Percentiles rank a stretch among this genome's conserved stretches.
Evolutionary conservation across 92 coral and sea anemone species (phyloP).

Genomic region (Zoanthus solanderi): DNA sequence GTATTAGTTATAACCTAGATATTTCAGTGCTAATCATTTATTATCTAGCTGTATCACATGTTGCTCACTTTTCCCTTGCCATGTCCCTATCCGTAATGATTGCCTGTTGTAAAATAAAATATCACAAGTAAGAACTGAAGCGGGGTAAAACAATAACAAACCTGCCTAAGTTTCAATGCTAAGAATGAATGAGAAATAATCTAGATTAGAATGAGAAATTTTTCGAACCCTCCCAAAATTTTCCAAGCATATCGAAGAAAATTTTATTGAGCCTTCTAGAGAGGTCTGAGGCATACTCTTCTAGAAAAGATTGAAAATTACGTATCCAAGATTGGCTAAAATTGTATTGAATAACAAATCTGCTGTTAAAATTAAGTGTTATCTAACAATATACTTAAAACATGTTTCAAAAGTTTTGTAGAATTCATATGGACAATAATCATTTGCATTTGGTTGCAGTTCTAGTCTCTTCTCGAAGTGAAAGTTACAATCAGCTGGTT

Average conservation of each 20-base stretch:
- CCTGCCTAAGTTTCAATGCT: neutral
- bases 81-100: constrained; percentile 96
- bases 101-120: constrained; percentile 55
- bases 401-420: constrained; percentile 3
- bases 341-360: neutral
- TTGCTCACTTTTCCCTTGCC: constrained; percentile 89
- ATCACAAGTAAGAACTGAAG: neutral
- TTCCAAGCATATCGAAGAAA: too few relatives aligned
- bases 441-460: neutral
- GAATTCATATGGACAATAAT: neutral
- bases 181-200: neutral
- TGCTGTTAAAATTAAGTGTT: neutral
- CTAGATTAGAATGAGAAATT: neutral
- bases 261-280: too few relatives aligned
- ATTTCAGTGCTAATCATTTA: too few relatives aligned
- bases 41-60: neutral
- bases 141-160: neutral
- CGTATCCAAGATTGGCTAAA: neutral
- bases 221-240: neutral
- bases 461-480: neutral
- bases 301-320: neutral
- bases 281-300: neutral
- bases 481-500: neutral
- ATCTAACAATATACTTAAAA: neutral
- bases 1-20: too few relatives aligned